Evolutionary conservation across 2,797 vertebrate species (phyloP).

Genomic region (Spinibarbus caldwelli): DNA sequence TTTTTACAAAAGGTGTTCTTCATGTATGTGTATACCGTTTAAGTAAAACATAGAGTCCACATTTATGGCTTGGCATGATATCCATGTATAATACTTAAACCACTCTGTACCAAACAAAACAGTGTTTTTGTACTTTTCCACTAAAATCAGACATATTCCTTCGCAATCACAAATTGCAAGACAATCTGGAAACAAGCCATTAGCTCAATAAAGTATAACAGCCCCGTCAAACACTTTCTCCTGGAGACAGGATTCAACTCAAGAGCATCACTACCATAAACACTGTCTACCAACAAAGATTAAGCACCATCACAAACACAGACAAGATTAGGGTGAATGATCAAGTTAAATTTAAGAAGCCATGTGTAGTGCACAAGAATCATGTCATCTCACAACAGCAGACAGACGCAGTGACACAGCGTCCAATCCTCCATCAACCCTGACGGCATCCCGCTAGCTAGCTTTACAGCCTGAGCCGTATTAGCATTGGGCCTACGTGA

Average conservation of each 20-base stretch:
- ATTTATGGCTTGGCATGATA: not conserved
- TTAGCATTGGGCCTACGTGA: constrained; percentile 59
- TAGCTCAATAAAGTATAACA: not conserved
- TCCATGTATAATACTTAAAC: not conserved
- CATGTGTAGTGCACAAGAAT: not conserved
- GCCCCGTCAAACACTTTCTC: not conserved
- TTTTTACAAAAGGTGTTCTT: not conserved
- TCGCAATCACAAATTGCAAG: not conserved
- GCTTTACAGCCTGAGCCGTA: constrained; percentile 43
- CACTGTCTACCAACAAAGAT: not conserved
- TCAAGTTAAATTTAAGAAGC: not conserved
- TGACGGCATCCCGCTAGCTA: constrained; percentile 24
- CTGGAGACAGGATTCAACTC: not conserved
- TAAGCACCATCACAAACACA: not conserved
- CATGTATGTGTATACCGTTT: not conserved
- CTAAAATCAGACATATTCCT: not conserved
- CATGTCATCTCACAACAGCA: not conserved
- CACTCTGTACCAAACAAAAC: not conserved
- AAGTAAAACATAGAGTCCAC: not conserved
- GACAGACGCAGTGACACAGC: not conserved
- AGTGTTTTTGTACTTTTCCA: not conserved
- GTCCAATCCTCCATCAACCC: not conserved
- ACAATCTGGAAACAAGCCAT: not conserved
- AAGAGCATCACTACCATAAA: not conserved
- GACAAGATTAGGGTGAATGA: not conserved